These are phyloP conservation scores for Phalera bucephala DNA, from an alignment of 2,888 invertebrate species.

Conservation along the genomic window DNA sequence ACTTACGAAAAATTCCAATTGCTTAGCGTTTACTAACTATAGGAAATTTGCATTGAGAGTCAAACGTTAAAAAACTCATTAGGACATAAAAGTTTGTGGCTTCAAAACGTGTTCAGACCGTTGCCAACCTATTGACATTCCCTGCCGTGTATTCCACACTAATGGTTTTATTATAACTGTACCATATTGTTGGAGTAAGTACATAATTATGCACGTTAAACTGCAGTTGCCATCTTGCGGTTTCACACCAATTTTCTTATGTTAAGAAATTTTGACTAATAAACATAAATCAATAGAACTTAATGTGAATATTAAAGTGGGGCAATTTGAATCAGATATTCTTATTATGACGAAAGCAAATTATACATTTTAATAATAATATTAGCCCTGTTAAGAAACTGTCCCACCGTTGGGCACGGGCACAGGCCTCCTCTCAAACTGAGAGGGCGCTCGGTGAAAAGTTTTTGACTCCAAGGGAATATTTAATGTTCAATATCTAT, in stretches of 20 bases:
- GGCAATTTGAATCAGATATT: background rate
- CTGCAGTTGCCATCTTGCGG: background rate
- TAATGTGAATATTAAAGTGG: background rate
- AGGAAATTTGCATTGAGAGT: slow-evolving; percentile 40
- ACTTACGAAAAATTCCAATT: no score
- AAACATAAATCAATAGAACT: background rate
- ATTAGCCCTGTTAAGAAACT: no score
- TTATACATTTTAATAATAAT: no score
- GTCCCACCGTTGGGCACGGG: no score
- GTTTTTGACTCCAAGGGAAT: no score
- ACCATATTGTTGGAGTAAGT: slow-evolving; percentile 21
- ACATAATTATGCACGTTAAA: background rate
- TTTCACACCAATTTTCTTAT: background rate
- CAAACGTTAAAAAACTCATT: slow-evolving; percentile 42
- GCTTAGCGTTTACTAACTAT: no score
- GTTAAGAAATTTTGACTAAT: background rate
- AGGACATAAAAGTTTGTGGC: no score
- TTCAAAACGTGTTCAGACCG: no score
- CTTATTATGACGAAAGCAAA: no score
- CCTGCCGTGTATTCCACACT: slow-evolving; percentile 44
- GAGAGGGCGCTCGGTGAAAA: no score
- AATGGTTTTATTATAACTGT: slow-evolving; percentile 59
- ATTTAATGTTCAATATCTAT: no score
- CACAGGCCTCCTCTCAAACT: no score
- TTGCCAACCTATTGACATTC: slow-evolving; percentile 42